Percentiles rank a stretch among this genome's conserved stretches.
Conservation (phyloP, 1,140 invertebrate genomes). For the Rhopalosiphum padi region DNA sequence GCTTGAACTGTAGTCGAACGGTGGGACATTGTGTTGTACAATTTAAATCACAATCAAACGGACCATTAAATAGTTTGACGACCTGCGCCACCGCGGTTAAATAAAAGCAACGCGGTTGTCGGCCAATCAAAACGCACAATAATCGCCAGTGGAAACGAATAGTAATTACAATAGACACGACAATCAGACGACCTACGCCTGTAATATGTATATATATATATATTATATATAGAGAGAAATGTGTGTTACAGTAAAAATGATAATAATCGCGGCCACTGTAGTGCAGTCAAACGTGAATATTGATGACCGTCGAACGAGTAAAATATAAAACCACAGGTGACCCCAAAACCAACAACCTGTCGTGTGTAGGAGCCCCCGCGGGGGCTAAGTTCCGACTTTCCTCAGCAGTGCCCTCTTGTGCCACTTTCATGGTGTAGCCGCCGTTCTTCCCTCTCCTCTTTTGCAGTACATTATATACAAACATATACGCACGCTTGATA, state of each 20-base stretch:
- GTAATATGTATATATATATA: neutral
- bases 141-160: neutral
- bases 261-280: neutral
- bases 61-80: neutral
- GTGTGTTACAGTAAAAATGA: neutral
- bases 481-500: neutral
- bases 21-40: neutral
- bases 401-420: constrained; percentile 29
- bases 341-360: constrained; percentile 29
- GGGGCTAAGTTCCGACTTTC: constrained; percentile 41
- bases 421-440: neutral
- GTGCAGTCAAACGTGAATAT: constrained; percentile 4
- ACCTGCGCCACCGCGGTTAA: neutral
- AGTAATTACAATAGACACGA: neutral
- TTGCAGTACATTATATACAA: too few relatives aligned
- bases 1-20: neutral
- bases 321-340: constrained; percentile 40
- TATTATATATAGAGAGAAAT: neutral
- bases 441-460: neutral
- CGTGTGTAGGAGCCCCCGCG: constrained; percentile 15
- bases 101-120: neutral
- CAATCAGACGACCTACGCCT: neutral
- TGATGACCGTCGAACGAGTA: constrained; percentile 17
- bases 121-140: neutral
- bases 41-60: constrained; percentile 11